Conservation (phyloP, 2,797 vertebrate species). For the Epinephelus awoara region DNA sequence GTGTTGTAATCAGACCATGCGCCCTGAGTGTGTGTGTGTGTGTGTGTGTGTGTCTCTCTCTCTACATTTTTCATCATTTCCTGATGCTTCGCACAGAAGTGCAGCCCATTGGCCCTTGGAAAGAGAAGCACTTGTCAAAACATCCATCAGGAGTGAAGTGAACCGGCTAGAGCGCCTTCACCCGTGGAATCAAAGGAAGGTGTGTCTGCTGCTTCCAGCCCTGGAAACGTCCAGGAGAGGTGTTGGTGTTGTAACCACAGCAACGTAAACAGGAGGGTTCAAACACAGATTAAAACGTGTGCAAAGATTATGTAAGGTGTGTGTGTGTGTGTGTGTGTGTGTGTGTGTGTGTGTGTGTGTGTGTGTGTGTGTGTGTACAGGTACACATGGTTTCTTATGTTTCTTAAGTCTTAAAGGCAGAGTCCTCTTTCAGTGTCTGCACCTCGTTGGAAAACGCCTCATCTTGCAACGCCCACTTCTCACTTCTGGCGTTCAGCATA, state of each 20-base stretch:
- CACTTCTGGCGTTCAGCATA: constrained; percentile 44
- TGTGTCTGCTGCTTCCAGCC: constrained; percentile 73
- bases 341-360: constrained; percentile 37
- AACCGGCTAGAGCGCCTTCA: constrained; percentile 53
- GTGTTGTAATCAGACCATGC: constrained; percentile 33
- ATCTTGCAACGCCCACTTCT: constrained; percentile 37
- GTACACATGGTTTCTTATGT: constrained; percentile 46
- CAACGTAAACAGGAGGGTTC: constrained; percentile 77
- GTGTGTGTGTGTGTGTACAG: constrained; percentile 17
- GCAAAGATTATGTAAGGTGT: constrained; percentile 70
- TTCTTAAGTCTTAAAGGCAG: constrained; percentile 45
- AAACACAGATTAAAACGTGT: constrained; percentile 79
- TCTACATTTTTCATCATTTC: constrained; percentile 56
- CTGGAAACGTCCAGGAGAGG: constrained; percentile 69
- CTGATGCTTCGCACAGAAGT: constrained; percentile 59
- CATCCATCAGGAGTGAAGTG: constrained; percentile 66
- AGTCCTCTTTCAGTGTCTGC: constrained; percentile 43
- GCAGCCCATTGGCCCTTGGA: constrained; percentile 59
- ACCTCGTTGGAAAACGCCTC: constrained; percentile 45
- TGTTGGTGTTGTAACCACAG: constrained; percentile 76
- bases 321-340: constrained; percentile 39
- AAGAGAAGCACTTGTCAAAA: constrained; percentile 70
- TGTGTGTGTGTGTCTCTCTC: not conserved
- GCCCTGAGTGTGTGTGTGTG: not conserved
- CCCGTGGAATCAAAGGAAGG: constrained; percentile 77